Evolutionary conservation across 37 sponge, comb jelly and placozoan genomes (phyloP).

Genomic region (Lycopodina hypogea): DNA sequence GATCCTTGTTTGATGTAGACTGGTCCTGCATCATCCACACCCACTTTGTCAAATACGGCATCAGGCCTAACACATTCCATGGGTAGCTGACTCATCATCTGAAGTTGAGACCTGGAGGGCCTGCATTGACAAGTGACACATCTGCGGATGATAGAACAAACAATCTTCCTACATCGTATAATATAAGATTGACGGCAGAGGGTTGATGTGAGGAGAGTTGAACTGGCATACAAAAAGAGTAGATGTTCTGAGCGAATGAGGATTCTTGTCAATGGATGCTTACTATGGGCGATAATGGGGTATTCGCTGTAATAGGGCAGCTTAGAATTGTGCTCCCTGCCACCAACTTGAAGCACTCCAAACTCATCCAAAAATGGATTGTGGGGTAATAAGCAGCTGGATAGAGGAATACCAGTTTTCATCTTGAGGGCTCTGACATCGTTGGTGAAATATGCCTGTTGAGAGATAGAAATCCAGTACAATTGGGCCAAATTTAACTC

Average conservation of each 20-base stretch:
- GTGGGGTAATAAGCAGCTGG: conserved; percentile 1
- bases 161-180: too few relatives aligned
- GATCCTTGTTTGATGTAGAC: conserved; percentile 30
- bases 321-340: neutral
- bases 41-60: conserved; percentile 35
- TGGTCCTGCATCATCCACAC: conserved; percentile 46
- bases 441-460: too few relatives aligned
- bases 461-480: too few relatives aligned
- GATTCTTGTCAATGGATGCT: too few relatives aligned
- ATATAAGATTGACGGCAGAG: neutral
- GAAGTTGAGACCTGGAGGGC: too few relatives aligned
- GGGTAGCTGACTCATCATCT: too few relatives aligned
- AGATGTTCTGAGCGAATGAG: conserved; percentile 13
- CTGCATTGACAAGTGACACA: conserved; percentile 14
- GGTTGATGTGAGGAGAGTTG: conserved; percentile 17
- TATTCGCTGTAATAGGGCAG: neutral
- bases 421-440: too few relatives aligned
- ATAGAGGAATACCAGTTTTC: too few relatives aligned
- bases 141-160: conserved; percentile 6
- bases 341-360: conserved; percentile 18
- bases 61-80: too few relatives aligned
- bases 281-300: too few relatives aligned
- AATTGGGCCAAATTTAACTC: too few relatives aligned
- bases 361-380: conserved; percentile 2
- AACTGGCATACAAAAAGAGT: conserved; percentile 17